Conservation (phyloP, 2,888 invertebrate genomes). For the Metallyticus violacea region DNA sequence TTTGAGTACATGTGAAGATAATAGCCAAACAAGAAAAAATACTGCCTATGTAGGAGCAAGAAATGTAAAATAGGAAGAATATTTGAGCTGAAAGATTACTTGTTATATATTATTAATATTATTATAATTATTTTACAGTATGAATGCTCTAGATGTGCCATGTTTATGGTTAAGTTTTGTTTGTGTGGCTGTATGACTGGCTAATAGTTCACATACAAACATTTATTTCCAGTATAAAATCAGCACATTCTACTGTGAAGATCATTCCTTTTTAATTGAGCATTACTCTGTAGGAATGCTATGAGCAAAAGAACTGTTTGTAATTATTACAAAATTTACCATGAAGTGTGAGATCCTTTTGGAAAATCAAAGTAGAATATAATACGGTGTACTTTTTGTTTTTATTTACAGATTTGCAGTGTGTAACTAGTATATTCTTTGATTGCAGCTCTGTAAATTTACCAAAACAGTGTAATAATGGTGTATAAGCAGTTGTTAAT, state of each 20-base stretch:
- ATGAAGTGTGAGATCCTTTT: not conserved
- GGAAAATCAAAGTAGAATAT: not conserved
- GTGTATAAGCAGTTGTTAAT: not conserved
- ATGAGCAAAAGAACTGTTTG: not conserved
- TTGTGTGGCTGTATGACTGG: not conserved
- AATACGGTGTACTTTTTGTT: not conserved
- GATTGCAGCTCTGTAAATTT: slow-evolving; percentile 1
- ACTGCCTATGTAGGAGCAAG: slow-evolving; percentile 14
- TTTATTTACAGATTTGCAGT: slow-evolving; percentile 2
- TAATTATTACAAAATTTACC: not conserved
- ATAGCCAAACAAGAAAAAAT: not conserved
- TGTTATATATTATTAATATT: not conserved
- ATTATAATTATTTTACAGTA: slow-evolving; percentile 11
- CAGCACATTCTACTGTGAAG: not conserved
- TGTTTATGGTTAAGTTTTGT: not conserved
- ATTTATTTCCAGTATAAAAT: not conserved
- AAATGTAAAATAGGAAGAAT: not conserved
- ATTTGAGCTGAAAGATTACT: not conserved
- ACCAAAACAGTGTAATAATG: not conserved
- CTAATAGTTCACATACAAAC: not conserved
- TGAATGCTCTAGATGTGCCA: slow-evolving; percentile 1
- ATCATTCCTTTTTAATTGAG: not conserved
- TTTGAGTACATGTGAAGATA: not conserved
- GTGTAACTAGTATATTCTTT: not conserved
- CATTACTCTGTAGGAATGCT: not conserved